Conservation (phyloP, 2,888 invertebrate species). For the Leucophenga maculata region DNA sequence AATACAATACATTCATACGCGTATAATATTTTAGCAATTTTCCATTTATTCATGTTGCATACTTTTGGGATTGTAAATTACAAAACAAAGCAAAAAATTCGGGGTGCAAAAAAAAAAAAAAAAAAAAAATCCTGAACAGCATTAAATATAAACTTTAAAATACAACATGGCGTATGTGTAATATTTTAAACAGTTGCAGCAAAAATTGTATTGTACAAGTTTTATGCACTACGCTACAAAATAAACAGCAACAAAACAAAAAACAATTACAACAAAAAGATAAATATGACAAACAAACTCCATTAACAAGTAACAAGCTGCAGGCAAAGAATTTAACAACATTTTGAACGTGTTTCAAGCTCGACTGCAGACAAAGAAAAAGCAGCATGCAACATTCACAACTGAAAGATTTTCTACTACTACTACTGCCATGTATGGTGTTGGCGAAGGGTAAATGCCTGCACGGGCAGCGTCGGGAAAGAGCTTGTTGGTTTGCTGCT, state of each 20-base stretch:
- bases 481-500: no score
- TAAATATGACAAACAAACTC: slow-evolving; percentile 5
- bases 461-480: no score
- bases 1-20: no score
- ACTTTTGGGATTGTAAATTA: slow-evolving; percentile 60
- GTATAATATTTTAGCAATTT: slow-evolving; percentile 56
- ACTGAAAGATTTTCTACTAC: no score
- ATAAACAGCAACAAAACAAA: slow-evolving; percentile 29
- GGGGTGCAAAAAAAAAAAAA: slow-evolving; percentile 23
- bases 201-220: slow-evolving; percentile 42
- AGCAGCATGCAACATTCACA: no score
- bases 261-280: background rate
- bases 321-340: background rate
- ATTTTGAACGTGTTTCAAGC: no score
- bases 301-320: slow-evolving; percentile 22
- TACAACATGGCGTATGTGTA: slow-evolving; percentile 54
- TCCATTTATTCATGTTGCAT: slow-evolving; percentile 46
- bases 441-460: no score
- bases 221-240: slow-evolving; percentile 22
- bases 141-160: slow-evolving; percentile 22
- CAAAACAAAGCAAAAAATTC: slow-evolving; percentile 41
- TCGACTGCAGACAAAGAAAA: no score
- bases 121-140: slow-evolving; percentile 4
- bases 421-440: no score
- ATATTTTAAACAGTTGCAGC: slow-evolving; percentile 38